phyloP scores from a whole-genome alignment of 2,797 vertebrate genomes.

The Arnoldichthys spilopterus region DNA sequence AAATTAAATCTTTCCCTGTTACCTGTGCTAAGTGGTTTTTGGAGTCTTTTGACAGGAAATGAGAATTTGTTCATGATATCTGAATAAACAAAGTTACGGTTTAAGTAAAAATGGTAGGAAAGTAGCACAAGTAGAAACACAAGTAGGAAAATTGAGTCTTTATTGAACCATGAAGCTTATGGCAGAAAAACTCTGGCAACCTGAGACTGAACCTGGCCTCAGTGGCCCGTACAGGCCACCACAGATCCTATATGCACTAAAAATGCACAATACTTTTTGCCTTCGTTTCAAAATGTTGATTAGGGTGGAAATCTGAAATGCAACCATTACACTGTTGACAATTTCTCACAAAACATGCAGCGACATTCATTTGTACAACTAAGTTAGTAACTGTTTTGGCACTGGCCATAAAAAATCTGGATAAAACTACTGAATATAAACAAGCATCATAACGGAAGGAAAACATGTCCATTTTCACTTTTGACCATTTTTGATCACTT shows the following conservation, averaged over 20 bases:
- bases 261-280: constrained; percentile 11
- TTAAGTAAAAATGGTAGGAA: neutral
- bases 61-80: too few species aligned
- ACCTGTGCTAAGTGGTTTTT: constrained; percentile 7
- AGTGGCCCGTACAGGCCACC: neutral
- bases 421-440: neutral
- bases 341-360: constrained; percentile 31
- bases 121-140: neutral
- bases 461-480: neutral
- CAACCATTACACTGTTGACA: neutral
- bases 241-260: neutral
- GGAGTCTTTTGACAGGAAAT: neutral
- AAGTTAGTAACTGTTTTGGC: neutral
- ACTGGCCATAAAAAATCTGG: neutral
- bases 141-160: constrained; percentile 25
- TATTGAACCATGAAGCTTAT: constrained; percentile 26
- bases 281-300: neutral
- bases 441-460: neutral
- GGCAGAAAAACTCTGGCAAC: constrained; percentile 16
- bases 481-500: constrained; percentile 18
- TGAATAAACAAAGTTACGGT: neutral
- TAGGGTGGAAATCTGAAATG: neutral
- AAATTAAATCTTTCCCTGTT: constrained; percentile 63
- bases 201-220: constrained; percentile 11
- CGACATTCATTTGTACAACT: neutral